Evolutionary conservation across 2,888 invertebrate genomes (phyloP), one percentile per base, ranked within the genome.

Genomic region (Scelioninae gen. 1): DNA sequence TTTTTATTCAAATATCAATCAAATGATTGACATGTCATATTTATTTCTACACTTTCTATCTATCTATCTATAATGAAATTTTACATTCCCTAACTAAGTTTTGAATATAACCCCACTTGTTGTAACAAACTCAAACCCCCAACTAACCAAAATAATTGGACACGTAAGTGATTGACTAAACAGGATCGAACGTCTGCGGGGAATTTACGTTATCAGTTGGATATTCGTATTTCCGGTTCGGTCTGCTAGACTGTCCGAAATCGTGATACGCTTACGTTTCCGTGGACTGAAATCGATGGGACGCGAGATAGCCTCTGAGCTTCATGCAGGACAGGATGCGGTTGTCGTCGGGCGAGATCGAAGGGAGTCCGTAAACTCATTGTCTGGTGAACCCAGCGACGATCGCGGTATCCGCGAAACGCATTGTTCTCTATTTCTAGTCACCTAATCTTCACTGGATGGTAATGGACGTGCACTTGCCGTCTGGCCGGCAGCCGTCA

Each of bases 221-320:
- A 74, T 75, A 78, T 78, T 81, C 81, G 78, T 75, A 81, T 81
- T 84, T 82, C 84, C 84, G 80, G 63, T 55, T 29, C n/a, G 62
- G 71, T 65, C 76, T 43, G 72, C 40, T 65, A 69, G 66, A 56
- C 72, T 66, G 78, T 75, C 68, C 78, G 84, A 83, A 82, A 83
- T 85, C 83, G 81, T 63, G 81, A 85, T 82, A 84, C 63, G 66
- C 72, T 68, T 40, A 62, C 69, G 79, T 80, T 83, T 82, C 82
- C 82, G 79, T 38, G 77, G 75, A 62, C 43, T 72, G 78, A 81
- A 78, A 65, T 77, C 88, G 90, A 89, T 89, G 87, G 89, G 85
- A 86, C 88, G 83, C 62, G 85, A 86, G 90, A 91, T 91, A 90
- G 87, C 85, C 87, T 85, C 82, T 85, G 88, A 86, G 88, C 84